Evolutionary conservation across 2,888 invertebrate species (phyloP).

Genomic region (Pimpla rufipes): DNA sequence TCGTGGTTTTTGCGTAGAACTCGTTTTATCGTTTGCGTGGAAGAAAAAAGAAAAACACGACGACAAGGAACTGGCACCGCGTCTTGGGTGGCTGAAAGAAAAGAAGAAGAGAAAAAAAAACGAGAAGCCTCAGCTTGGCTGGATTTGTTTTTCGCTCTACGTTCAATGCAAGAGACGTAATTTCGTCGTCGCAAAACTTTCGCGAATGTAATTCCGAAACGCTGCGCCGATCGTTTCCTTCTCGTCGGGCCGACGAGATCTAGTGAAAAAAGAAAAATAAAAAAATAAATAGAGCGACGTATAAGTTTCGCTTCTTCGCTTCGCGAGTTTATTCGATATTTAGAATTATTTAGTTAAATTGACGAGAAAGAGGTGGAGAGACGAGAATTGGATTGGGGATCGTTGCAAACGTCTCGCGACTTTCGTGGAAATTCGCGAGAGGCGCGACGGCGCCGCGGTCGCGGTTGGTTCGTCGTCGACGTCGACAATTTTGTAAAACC

Average conservation of each 20-base stretch:
- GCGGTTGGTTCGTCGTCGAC: constrained; percentile 57
- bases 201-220: constrained; percentile 3
- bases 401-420: constrained; percentile 18
- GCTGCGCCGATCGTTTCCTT: constrained; percentile 17
- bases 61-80: constrained; percentile 14
- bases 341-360: constrained; percentile 59
- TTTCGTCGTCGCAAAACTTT: background rate
- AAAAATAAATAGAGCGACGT: background rate
- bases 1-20: constrained; percentile 49
- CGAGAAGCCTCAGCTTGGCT: constrained; percentile 25
- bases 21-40: constrained; percentile 24
- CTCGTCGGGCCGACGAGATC: constrained; percentile 17
- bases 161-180: background rate
- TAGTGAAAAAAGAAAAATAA: too few relatives aligned
- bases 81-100: background rate
- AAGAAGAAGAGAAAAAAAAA: constrained; percentile 1
- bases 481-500: constrained; percentile 58
- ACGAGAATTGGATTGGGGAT: constrained; percentile 21
- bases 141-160: constrained; percentile 6
- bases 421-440: background rate
- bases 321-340: constrained; percentile 22
- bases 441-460: constrained; percentile 21
- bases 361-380: constrained; percentile 14
- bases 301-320: constrained; percentile 6
- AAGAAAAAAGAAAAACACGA: constrained; percentile 19